Conservation (phyloP, 2,113 vertebrate genomes). For the Pitta sordida region DNA sequence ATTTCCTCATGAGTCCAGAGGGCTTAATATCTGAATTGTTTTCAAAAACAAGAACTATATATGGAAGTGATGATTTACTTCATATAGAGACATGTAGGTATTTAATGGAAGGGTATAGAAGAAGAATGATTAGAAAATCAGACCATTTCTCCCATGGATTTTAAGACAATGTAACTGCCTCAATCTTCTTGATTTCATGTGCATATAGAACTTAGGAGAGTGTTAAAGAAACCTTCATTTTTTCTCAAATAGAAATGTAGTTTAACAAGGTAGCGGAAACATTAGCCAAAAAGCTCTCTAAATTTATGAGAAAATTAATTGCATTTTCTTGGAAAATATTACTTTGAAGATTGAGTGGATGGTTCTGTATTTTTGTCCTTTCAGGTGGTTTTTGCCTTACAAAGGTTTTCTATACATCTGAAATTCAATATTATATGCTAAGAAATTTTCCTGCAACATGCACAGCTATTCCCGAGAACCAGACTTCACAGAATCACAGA, state of each 20-base stretch:
- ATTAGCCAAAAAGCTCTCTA: background rate
- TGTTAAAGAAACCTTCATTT: background rate
- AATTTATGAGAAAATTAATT: background rate
- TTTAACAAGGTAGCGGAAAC: background rate
- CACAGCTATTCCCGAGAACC: too few relatives aligned
- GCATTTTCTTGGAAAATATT: background rate
- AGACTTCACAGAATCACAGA: too few relatives aligned
- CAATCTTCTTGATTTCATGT: fast-evolving
- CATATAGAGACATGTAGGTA: background rate
- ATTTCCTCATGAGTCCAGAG: background rate
- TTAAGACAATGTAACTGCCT: background rate
- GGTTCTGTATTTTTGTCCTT: background rate
- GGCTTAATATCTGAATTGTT: background rate
- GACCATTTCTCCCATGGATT: background rate
- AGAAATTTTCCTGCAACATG: too few relatives aligned
- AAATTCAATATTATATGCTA: too few relatives aligned
- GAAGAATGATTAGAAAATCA: background rate
- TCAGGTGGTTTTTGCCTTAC: too few relatives aligned
- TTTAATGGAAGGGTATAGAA: background rate
- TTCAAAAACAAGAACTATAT: background rate
- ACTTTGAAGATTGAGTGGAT: background rate
- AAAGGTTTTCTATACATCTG: too few relatives aligned
- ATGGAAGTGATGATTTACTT: background rate
- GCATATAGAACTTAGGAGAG: background rate
- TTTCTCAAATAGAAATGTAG: background rate